Conservation (phyloP, 1,140 invertebrate species). For the Neodiprion lecontei region DNA sequence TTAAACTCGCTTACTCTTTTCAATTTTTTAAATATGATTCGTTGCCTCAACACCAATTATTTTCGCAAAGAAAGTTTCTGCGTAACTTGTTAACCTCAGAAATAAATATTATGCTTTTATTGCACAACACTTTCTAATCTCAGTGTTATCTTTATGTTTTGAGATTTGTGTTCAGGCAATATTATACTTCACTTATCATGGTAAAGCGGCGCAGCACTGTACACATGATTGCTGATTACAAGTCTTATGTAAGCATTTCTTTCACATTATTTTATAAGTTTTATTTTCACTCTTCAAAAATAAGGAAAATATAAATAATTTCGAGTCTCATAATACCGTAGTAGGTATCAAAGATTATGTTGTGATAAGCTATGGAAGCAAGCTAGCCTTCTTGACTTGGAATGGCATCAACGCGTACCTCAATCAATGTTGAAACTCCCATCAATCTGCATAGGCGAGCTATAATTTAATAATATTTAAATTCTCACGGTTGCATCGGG, state of each 20-base stretch:
- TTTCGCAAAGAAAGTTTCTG: too few species aligned
- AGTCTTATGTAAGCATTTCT: background rate
- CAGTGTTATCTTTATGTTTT: too few species aligned
- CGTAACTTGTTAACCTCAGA: too few species aligned
- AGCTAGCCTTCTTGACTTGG: conserved; percentile 31
- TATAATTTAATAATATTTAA: conserved; percentile 25
- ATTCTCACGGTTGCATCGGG: too few species aligned
- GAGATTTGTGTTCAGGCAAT: too few species aligned
- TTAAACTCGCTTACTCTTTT: too few species aligned
- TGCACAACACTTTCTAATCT: background rate
- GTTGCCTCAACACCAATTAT: too few species aligned
- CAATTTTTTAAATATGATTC: too few species aligned
- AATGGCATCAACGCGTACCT: conserved; percentile 33
- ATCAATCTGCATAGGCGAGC: conserved; percentile 18
- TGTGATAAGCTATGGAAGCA: conserved; percentile 34
- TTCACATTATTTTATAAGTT: background rate
- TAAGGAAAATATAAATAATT: background rate
- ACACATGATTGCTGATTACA: too few species aligned
- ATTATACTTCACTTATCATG: background rate
- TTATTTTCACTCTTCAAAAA: too few species aligned
- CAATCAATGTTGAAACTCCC: conserved; percentile 9
- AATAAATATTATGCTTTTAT: conserved; percentile 22
- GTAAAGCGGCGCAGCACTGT: background rate
- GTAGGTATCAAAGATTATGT: conserved; percentile 33
- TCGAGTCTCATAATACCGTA: conserved; percentile 49